A percentile compares a stretch with the other conserved stretches of the same genome.
These are phyloP conservation scores for Monochamus saltuarius DNA, from an alignment of 1,140 invertebrate species.

Conservation along the genomic window DNA sequence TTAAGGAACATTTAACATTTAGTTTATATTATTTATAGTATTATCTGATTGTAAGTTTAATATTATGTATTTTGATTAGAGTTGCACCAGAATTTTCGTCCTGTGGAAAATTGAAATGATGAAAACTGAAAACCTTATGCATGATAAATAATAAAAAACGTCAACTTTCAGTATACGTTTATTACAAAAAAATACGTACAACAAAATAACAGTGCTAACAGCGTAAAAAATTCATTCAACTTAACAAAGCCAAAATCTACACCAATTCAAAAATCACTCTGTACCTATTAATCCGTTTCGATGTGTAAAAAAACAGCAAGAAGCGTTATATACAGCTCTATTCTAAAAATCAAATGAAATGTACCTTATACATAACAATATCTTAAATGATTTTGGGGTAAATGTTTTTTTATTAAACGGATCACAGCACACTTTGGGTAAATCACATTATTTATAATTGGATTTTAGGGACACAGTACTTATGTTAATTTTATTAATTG, in stretches of 20 bases:
- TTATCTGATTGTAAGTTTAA: slow-evolving; percentile 1
- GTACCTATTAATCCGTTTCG: slow-evolving; percentile 1
- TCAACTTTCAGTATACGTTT: slow-evolving; percentile 17
- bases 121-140: slow-evolving; percentile 18
- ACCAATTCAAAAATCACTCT: not conserved
- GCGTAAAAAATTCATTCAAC: slow-evolving; percentile 32
- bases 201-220: slow-evolving; percentile 30
- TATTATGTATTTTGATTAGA: slow-evolving; percentile 17
- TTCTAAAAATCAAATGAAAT: slow-evolving; percentile 22
- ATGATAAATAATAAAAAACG: slow-evolving; percentile 22
- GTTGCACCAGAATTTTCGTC: slow-evolving; percentile 20
- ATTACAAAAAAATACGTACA: slow-evolving; percentile 29
- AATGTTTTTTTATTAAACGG: slow-evolving; percentile 12
- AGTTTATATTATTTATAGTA: slow-evolving; percentile 4
- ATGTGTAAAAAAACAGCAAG: slow-evolving; percentile 24
- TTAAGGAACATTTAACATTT: slow-evolving; percentile 15
- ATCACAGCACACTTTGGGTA: slow-evolving; percentile 33
- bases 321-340: slow-evolving; percentile 21
- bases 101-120: slow-evolving; percentile 26
- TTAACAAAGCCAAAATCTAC: slow-evolving; percentile 25
- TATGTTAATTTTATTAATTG: slow-evolving; percentile 5
- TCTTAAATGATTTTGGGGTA: slow-evolving; percentile 9
- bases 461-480: slow-evolving; percentile 14
- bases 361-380: slow-evolving; percentile 30
- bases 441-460: slow-evolving; percentile 32